Percentiles rank a stretch among this genome's conserved stretches.
Evolutionary conservation across 2,888 invertebrate genomes (phyloP).

Genomic region (Junonia oenone): DNA sequence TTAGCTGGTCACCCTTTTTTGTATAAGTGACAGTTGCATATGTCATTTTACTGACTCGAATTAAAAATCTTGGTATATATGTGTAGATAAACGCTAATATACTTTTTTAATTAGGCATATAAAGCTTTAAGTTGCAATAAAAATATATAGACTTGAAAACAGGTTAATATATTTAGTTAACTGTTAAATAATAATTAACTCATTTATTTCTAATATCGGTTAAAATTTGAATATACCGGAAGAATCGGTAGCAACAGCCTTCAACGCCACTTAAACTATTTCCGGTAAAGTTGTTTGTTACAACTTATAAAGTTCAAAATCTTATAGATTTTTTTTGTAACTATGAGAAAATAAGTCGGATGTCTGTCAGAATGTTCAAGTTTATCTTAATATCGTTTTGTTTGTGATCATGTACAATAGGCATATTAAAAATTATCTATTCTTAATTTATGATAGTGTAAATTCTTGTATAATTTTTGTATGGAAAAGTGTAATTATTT

Average conservation of each 20-base stretch:
- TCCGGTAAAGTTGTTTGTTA: background rate
- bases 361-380: background rate
- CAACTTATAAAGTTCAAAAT: background rate
- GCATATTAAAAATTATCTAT: background rate
- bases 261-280: background rate
- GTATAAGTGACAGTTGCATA: too few relatives aligned
- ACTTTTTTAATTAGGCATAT: too few relatives aligned
- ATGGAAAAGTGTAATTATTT: background rate
- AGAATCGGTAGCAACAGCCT: background rate
- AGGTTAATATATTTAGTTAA: too few relatives aligned
- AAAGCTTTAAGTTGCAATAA: too few relatives aligned
- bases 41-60: too few relatives aligned
- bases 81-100: too few relatives aligned
- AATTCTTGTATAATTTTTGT: background rate
- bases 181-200: too few relatives aligned
- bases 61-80: too few relatives aligned
- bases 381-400: background rate
- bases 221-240: background rate
- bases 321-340: background rate
- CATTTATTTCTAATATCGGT: too few relatives aligned
- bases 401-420: background rate
- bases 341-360: background rate
- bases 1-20: too few relatives aligned
- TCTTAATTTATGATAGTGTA: too few relatives aligned
- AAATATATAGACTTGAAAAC: too few relatives aligned